phyloP scores from a whole-genome alignment of 2,888 invertebrate genomes.

The Dryobota labecula region DNA sequence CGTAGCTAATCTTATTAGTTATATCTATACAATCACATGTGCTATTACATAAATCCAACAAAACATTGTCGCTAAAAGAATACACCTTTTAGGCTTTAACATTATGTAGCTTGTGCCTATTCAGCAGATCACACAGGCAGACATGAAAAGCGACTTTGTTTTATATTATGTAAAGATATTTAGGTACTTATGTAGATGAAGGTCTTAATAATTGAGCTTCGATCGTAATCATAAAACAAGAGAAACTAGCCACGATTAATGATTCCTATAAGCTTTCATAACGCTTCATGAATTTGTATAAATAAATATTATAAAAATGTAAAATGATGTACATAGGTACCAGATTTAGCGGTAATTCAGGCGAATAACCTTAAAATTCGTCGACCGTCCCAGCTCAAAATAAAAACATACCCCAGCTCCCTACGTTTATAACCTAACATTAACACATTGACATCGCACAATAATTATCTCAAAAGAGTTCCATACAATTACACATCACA shows the following conservation, averaged over 20 bases:
- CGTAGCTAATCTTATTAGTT: too few species aligned
- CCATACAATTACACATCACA: constrained; percentile 50
- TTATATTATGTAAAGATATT: neutral
- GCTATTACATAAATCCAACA: too few species aligned
- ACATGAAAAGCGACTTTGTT: neutral
- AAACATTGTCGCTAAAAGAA: too few species aligned
- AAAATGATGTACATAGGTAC: neutral
- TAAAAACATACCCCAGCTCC: neutral
- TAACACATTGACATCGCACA: neutral
- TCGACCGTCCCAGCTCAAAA: neutral
- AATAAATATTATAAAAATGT: neutral
- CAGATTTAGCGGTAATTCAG: constrained; percentile 1
- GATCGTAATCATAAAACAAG: neutral
- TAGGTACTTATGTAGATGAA: neutral
- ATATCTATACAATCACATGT: too few species aligned
- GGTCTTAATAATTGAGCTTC: neutral
- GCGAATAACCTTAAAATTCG: neutral
- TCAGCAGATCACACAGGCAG: too few species aligned
- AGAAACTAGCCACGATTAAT: neutral
- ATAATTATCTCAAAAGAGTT: constrained; percentile 34
- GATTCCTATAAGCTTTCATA: neutral
- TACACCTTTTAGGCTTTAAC: too few species aligned
- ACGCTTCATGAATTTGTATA: neutral
- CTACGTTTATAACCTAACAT: neutral
- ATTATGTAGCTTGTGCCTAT: too few species aligned